Conservation (phyloP, 2,888 invertebrate genomes). For the Cistogaster globosa region DNA sequence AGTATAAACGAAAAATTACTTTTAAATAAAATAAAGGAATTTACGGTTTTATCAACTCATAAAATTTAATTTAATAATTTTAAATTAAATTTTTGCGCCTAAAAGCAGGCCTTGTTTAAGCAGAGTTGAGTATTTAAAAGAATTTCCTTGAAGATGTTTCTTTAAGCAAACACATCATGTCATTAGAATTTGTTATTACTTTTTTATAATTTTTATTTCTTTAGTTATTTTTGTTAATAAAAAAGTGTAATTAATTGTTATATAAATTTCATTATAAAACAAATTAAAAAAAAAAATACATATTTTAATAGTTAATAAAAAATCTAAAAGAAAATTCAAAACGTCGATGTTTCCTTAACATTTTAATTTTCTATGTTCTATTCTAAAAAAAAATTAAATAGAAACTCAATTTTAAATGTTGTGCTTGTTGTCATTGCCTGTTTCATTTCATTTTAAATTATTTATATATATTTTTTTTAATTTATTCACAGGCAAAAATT, state of each 20-base stretch:
- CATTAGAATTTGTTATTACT: constrained; percentile 19
- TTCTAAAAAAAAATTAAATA: too few species aligned
- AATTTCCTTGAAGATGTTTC: neutral
- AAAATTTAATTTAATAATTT: neutral
- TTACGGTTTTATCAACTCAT: neutral
- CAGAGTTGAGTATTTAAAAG: neutral
- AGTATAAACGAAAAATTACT: constrained; percentile 13
- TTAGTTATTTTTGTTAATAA: constrained; percentile 61
- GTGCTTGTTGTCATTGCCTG: too few species aligned
- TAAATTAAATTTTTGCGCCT: neutral
- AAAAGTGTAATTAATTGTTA: constrained; percentile 64
- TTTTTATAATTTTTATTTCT: constrained; percentile 11
- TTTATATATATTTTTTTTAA: constrained; percentile 47
- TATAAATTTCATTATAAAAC: constrained; percentile 32
- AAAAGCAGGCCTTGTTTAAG: constrained; percentile 6
- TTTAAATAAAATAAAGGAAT: neutral
- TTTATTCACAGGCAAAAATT: constrained; percentile 80
- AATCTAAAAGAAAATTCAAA: too few species aligned
- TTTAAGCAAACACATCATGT: constrained; percentile 16
- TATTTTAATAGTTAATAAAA: constrained; percentile 35
- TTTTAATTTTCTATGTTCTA: too few species aligned
- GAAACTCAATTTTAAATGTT: too few species aligned
- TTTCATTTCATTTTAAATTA: constrained; percentile 18
- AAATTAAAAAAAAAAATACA: constrained; percentile 13
- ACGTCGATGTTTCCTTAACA: too few species aligned